These are phyloP conservation scores for Odiellus spinosus DNA, from an alignment of 2,888 invertebrate genomes.

Conservation along the genomic window DNA sequence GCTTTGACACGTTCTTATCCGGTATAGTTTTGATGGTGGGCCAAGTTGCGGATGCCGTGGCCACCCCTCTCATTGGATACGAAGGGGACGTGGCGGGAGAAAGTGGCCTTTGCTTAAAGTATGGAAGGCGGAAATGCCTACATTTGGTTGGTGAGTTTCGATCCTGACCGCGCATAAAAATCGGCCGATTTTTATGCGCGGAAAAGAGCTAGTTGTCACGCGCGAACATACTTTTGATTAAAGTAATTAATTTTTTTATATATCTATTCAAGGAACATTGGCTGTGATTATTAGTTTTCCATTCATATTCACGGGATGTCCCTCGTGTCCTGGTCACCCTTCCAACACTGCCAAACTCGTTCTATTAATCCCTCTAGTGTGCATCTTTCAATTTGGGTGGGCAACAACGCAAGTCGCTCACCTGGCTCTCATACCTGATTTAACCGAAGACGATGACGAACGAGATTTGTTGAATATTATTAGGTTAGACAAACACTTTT, in stretches of 20 bases:
- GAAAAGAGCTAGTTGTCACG: no score
- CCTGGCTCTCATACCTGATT: conserved; percentile 37
- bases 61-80: conserved; percentile 36
- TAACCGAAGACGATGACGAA: conserved; percentile 29
- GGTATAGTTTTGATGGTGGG: conserved; percentile 56
- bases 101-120: conserved; percentile 3
- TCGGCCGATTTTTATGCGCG: no score
- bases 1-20: conserved; percentile 33
- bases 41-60: conserved; percentile 38
- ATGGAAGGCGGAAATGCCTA: conserved; percentile 14
- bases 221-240: no score
- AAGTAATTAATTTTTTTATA: no score
- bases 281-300: conserved; percentile 35
- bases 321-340: conserved; percentile 23
- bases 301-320: conserved; percentile 33
- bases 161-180: no score
- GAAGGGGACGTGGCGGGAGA: conserved; percentile 27
- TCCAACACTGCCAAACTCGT: conserved; percentile 28
- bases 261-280: conserved; percentile 29
- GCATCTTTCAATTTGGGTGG: conserved; percentile 40
- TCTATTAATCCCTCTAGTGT: conserved; percentile 36
- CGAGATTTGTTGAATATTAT: conserved; percentile 33
- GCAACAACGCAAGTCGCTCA: conserved; percentile 40
- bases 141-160: conserved; percentile 14
- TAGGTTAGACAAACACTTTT: conserved; percentile 23